Evolutionary conservation across 1,140 invertebrate genomes (phyloP).

Genomic region (Procambarus virginalis): DNA sequence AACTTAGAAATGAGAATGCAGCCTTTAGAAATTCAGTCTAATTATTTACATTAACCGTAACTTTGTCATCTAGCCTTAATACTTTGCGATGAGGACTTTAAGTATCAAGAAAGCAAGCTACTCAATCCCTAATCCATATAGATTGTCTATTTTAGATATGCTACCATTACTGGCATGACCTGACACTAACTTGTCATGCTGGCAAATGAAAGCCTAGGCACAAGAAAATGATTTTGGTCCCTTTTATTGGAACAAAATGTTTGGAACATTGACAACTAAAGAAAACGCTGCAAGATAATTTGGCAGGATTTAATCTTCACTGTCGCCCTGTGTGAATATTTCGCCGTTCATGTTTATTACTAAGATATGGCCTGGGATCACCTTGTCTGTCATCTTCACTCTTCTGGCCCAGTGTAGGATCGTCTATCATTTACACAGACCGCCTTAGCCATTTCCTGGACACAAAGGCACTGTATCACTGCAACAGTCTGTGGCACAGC

Average conservation of each 20-base stretch:
- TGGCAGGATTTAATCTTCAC: conserved; percentile 16
- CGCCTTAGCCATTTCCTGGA: too few species aligned
- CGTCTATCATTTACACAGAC: too few species aligned
- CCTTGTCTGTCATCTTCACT: too few species aligned
- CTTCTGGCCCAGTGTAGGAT: too few species aligned
- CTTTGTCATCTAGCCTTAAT: conserved; percentile 66
- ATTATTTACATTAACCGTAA: conserved; percentile 63
- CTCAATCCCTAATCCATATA: conserved; percentile 58
- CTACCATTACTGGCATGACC: conserved; percentile 49
- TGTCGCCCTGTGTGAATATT: too few species aligned
- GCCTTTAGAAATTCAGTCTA: conserved; percentile 62
- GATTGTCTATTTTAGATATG: conserved; percentile 60
- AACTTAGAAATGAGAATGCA: conserved; percentile 62
- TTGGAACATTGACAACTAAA: conserved; percentile 65
- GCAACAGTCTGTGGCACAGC: too few species aligned
- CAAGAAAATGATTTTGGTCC: conserved; percentile 65
- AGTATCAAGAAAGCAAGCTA: conserved; percentile 46
- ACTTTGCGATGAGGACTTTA: conserved; percentile 49
- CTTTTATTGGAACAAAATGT: conserved; percentile 65
- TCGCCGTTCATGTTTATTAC: too few species aligned
- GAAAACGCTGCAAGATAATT: conserved; percentile 65
- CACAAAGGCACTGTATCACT: too few species aligned
- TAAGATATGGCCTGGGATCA: too few species aligned
- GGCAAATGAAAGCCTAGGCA: conserved; percentile 61
- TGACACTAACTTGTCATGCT: background rate